Percentiles rank a stretch among this genome's conserved stretches.
phyloP scores from a whole-genome alignment of 1,140 invertebrate genomes.

The Camponotus floridanus region DNA sequence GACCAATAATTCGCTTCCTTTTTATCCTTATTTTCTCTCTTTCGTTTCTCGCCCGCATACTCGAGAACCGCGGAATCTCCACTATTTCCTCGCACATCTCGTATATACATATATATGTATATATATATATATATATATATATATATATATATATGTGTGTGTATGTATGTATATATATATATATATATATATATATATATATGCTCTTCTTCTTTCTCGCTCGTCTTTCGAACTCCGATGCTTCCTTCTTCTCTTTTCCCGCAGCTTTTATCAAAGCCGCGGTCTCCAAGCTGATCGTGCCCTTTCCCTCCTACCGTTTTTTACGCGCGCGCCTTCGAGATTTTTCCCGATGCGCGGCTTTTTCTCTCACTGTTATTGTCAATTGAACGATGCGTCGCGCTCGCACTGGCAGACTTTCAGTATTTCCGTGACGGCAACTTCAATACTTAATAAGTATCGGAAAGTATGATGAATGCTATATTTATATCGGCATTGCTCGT shows the following conservation, averaged over 20 bases:
- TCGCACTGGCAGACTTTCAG: conserved; percentile 35
- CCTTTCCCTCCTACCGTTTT: neutral
- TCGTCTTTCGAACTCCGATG: conserved; percentile 55
- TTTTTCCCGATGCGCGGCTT: conserved; percentile 50
- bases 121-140: too few relatives aligned
- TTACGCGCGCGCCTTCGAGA: conserved; percentile 38
- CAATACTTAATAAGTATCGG: conserved; percentile 60
- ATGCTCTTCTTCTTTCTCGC: conserved; percentile 20
- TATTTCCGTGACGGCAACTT: conserved; percentile 18
- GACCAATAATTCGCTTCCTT: conserved; percentile 63
- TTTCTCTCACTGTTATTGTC: conserved; percentile 53
- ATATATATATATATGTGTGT: too few relatives aligned
- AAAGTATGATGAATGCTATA: conserved; percentile 49
- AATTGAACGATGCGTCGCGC: conserved; percentile 51
- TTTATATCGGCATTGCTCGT: conserved; percentile 34
- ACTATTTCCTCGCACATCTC: conserved; percentile 49
- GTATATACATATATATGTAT: neutral
- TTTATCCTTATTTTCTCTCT: conserved; percentile 62
- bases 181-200: too few relatives aligned
- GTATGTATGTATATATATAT: too few relatives aligned
- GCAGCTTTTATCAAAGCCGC: conserved; percentile 49
- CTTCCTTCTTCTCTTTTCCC: conserved; percentile 24
- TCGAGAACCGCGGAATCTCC: conserved; percentile 61
- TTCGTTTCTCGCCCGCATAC: conserved; percentile 62
- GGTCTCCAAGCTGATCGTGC: conserved; percentile 54